Evolutionary conservation across 2,113 vertebrate genomes (phyloP).

Genomic region (Zosterops lateralis): DNA sequence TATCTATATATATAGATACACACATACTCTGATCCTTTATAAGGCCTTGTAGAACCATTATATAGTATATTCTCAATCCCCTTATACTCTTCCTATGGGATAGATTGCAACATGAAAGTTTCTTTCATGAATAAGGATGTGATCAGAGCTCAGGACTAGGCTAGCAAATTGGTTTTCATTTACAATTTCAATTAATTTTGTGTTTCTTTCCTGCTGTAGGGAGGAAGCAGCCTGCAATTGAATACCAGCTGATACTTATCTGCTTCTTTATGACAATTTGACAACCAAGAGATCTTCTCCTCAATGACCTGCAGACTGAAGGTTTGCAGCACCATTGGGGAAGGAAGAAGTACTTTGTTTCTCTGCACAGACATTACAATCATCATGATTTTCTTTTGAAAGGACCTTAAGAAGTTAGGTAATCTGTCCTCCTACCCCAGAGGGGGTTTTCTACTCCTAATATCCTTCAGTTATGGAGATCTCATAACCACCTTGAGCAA

Average conservation of each 20-base stretch:
- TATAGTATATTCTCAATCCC: neutral
- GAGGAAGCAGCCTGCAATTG: neutral
- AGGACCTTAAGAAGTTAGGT: neutral
- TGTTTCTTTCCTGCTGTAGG: neutral
- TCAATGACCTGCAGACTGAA: neutral
- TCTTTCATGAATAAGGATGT: neutral
- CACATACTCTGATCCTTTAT: neutral
- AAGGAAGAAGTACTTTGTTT: neutral
- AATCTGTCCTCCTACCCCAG: rapidly evolving
- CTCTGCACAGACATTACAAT: neutral
- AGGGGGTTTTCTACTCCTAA: neutral
- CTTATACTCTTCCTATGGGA: neutral
- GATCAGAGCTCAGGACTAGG: neutral
- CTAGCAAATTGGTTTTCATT: neutral
- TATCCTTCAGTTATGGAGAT: neutral
- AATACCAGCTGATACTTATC: neutral
- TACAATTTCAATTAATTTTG: neutral
- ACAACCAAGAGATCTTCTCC: neutral
- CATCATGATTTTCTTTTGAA: neutral
- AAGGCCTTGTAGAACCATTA: neutral
- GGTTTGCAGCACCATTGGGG: neutral
- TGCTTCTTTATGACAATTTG: neutral
- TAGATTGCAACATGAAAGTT: neutral
- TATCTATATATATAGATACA: no score
- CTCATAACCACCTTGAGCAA: neutral